These are phyloP conservation scores for Pogonocichla stellata DNA, from an alignment of 2,113 vertebrate genomes.

Conservation along the genomic window DNA sequence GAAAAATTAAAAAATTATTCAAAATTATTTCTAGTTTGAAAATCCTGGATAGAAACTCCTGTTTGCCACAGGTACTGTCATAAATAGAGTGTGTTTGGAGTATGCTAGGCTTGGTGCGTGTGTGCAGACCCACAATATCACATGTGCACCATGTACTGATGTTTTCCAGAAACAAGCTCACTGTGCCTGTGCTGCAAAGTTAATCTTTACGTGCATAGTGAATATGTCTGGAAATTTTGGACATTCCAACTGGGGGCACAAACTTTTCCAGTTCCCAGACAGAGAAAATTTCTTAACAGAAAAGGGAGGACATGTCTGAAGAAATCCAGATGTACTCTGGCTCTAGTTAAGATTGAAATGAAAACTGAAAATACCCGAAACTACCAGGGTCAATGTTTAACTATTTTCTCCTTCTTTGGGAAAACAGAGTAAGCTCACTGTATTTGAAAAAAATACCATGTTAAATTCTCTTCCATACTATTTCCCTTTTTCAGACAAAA, in stretches of 20 bases:
- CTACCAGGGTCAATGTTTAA: background rate
- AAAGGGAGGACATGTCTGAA: constrained; percentile 46
- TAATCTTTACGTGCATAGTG: background rate
- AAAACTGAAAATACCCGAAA: background rate
- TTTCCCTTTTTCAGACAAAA: background rate
- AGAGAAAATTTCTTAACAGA: background rate
- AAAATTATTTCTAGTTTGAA: background rate
- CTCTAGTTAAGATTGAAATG: background rate
- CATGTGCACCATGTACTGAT: background rate
- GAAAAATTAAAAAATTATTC: background rate
- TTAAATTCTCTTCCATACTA: background rate
- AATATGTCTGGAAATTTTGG: constrained; percentile 40
- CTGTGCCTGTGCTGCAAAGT: background rate
- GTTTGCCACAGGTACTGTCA: background rate
- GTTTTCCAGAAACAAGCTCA: constrained; percentile 9
- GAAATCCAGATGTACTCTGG: constrained; percentile 40
- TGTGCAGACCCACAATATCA: background rate
- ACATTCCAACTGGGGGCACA: background rate
- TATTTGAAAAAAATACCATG: background rate
- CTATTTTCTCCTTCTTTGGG: background rate
- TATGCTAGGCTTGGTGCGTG: fast-evolving
- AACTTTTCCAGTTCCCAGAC: constrained; percentile 31
- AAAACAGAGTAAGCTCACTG: background rate
- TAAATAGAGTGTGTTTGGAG: background rate
- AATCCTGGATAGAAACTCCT: background rate